Evolutionary conservation across 2,888 invertebrate species (phyloP), one percentile per base, ranked within the genome.

Genomic region (Thecocarcelia acutangulata): DNA sequence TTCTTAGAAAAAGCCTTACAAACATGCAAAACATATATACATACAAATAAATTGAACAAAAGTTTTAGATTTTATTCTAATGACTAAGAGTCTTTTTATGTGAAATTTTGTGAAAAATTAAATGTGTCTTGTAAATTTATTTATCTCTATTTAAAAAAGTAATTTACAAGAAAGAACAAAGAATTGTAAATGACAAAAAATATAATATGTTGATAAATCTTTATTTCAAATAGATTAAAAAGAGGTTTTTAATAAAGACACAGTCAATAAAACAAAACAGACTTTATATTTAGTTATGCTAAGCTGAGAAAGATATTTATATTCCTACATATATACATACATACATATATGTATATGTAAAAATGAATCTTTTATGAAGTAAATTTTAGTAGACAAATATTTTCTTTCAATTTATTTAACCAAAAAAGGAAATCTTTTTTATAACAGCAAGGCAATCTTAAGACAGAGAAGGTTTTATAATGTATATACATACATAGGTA

Each of bases 321-420:
- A 13, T 5, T 40, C 19, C 17, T 61, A 59, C 59, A 28, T n/a
- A 37, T 28, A 0, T 52, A 40, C 13, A 42, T 17, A 54, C 40
- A 15, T 8, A 17, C 19, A n/a, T n/a, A n/a, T n/a, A n/a, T n/a
- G n/a, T n/a, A n/a, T n/a, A n/a, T n/a, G n/a, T n/a, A n/a, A n/a
- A n/a, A n/a, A n/a, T n/a, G n/a, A n/a, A n/a, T n/a, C 40, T 68
- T 72, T 81, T n/a, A 3, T 42, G 52, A 54, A 72, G 42, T 56
- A 61, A 76, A 77, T 68, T 61, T 61, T 69, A 37, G 1, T 58
- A 70, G 56, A 56, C 68, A 76, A 81, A 81, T 81, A 77, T 81
- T 81, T 81, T 63, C 56, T 56, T 77, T 81, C 50, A 73, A 81
- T 81, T 81, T 81, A 68, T 68, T 77, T 66, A 24, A 63, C 33